Evolutionary conservation across 2,888 invertebrate species (phyloP).

Genomic region (Panopea generosa): DNA sequence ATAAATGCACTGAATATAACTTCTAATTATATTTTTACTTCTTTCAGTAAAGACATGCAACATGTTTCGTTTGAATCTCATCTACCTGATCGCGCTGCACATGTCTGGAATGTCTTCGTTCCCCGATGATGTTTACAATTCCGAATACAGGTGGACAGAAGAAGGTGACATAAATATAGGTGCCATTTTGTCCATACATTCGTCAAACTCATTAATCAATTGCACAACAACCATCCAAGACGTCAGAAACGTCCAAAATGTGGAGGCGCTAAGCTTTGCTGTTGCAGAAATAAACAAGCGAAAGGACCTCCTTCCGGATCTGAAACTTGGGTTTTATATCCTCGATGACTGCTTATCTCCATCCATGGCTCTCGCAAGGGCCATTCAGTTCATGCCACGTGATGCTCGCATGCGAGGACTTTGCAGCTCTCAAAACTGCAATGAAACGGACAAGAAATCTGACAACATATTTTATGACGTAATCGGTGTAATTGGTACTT

Average conservation of each 20-base stretch:
- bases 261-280: conserved; percentile 68
- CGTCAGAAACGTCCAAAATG: conserved; percentile 57
- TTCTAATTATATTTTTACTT: no score
- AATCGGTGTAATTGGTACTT: conserved; percentile 77
- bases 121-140: conserved; percentile 60
- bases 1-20: no score
- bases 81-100: no score
- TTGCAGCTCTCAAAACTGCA: background rate
- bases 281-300: conserved; percentile 67
- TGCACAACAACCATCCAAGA: conserved; percentile 52
- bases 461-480: conserved; percentile 71
- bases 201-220: conserved; percentile 40
- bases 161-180: conserved; percentile 70
- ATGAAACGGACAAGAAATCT: background rate
- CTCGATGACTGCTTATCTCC: conserved; percentile 70
- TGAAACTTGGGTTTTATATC: conserved; percentile 68
- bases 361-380: conserved; percentile 66
- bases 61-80: no score
- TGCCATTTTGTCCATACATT: conserved; percentile 70
- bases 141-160: conserved; percentile 60
- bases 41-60: no score
- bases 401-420: conserved; percentile 21
- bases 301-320: conserved; percentile 56
- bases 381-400: conserved; percentile 71
- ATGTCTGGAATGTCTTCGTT: conserved; percentile 17